These are phyloP conservation scores for Hipposideros armiger DNA, from an alignment of 2,113 vertebrate species.

Conservation along the genomic window DNA sequence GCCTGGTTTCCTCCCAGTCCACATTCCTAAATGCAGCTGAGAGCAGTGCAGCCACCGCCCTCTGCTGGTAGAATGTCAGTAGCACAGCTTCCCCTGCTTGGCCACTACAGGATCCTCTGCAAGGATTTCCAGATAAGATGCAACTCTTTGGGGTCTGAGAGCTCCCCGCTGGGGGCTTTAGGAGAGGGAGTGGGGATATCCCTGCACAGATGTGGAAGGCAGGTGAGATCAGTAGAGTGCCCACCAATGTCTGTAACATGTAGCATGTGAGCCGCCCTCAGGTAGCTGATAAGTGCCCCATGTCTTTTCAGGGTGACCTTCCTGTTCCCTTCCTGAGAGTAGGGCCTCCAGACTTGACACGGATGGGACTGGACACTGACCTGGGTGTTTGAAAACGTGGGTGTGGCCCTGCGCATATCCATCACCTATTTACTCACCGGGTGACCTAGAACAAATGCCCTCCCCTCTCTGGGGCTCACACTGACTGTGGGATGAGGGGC, in stretches of 20 bases:
- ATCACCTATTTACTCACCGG: not conserved
- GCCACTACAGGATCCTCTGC: fast-evolving
- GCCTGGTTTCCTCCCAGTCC: not conserved
- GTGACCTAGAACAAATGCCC: not conserved
- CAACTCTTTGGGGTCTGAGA: not conserved
- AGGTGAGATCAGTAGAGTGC: not conserved
- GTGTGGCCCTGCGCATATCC: not conserved
- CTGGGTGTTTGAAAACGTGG: not conserved
- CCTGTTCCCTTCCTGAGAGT: not conserved
- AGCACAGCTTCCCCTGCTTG: not conserved
- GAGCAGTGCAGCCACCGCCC: conserved; percentile 52
- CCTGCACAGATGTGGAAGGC: not conserved
- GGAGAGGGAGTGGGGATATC: fast-evolving
- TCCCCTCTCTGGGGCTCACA: not conserved
- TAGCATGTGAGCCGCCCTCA: not conserved
- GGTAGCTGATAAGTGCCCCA: not conserved
- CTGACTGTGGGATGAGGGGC: not conserved
- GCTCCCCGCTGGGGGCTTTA: not conserved
- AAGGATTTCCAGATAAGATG: not conserved
- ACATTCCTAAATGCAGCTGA: not conserved
- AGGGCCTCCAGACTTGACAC: not conserved
- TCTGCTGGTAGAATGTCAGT: conserved; percentile 58
- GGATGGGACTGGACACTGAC: not conserved
- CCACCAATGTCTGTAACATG: not conserved
- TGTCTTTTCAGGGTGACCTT: not conserved